A percentile compares a stretch with the other conserved stretches of the same genome.
Evolutionary conservation across 2,797 vertebrate genomes (phyloP).

Genomic region (Crax fasciolata): DNA sequence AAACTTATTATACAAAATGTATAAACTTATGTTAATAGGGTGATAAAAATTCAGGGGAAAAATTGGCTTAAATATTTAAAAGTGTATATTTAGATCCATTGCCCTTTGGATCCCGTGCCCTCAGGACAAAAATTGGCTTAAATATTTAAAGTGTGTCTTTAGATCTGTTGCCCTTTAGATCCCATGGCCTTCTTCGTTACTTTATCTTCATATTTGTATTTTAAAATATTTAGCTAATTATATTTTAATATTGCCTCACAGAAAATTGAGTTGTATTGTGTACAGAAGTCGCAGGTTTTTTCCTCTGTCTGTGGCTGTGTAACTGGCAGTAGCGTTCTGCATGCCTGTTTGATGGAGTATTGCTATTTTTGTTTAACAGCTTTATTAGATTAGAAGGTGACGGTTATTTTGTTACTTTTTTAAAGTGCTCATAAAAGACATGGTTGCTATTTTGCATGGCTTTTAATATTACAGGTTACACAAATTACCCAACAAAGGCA

Average conservation of each 20-base stretch:
- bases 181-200: background rate
- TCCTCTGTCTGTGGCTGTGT: background rate
- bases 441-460: background rate
- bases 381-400: background rate
- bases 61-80: constrained; percentile 33
- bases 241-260: background rate
- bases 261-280: background rate
- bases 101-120: background rate
- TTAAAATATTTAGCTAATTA: constrained; percentile 23
- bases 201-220: constrained; percentile 26
- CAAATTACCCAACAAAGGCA: background rate
- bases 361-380: background rate
- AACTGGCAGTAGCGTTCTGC: background rate
- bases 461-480: background rate
- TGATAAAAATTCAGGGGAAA: constrained; percentile 34
- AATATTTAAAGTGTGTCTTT: constrained; percentile 37
- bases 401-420: constrained; percentile 16
- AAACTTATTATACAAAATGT: constrained; percentile 12
- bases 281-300: background rate
- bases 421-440: background rate
- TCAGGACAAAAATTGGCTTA: background rate
- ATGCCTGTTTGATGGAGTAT: background rate
- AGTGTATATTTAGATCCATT: background rate
- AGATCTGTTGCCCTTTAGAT: constrained; percentile 33
- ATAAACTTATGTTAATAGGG: constrained; percentile 38